Base-by-base conservation (phyloP, 2,113 vertebrate species). In the Halichoerus grypus region DNA sequence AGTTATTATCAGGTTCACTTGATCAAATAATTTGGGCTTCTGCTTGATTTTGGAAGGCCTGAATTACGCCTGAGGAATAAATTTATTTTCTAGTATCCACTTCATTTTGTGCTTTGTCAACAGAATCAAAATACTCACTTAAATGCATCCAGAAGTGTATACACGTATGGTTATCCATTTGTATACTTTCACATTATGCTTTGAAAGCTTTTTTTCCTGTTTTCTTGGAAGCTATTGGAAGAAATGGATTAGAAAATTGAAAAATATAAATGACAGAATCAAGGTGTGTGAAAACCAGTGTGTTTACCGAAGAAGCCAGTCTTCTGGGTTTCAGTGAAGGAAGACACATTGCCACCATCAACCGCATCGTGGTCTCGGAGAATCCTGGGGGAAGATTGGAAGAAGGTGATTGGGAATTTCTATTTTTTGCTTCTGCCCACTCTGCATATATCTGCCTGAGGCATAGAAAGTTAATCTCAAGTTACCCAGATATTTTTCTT, bases 191-290 rank as follows among this genome's bases (percentile, higher is more conserved):
- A 71, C 42, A 69, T 97, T 85, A 61, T 18, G 49, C 81, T 85
- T 86, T 85, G 95, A 96, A 97, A 95, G 91, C 80, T 28, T 76
- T n/a, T n/a, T 36, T 13, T 21, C 42, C 36, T 88, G 61, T 96
- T 92, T 57, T 91, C 61, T 81, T 77, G 77, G 42, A 95, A 88
- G 96, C 59, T 90, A 79, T 84, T 94, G 96, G 80, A 94, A 97
- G 94, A 97, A 97, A 97, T 97, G 95, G 89, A 97, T 97, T 97
- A 98, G 97, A 97, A 98, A 98, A 97, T 92, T 96, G 97, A 96
- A 98, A 97, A 97, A 92, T 95, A 67, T 71, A 88, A 96, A 90
- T 92, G 95, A 59, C 74, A 53, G 86, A 96, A 57, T 88, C 90
- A 92, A 96, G 84, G 86, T 92, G 87, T 95, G 46, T 95, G 94